Evolutionary conservation across 2,888 invertebrate species (phyloP).

Genomic region (Cheilosia scutellata): DNA sequence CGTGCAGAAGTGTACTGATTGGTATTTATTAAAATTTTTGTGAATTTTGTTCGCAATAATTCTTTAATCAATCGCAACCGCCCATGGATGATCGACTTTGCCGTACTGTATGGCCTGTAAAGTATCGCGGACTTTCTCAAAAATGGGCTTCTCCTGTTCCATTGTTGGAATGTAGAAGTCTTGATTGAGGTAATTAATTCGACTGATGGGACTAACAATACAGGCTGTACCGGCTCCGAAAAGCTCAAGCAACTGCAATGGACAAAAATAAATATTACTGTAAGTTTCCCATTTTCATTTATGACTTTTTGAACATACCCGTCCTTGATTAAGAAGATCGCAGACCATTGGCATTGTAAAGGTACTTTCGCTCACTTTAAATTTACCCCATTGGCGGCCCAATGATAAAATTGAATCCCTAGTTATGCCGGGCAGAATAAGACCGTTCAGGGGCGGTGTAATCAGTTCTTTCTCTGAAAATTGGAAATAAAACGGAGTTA

Average conservation of each 20-base stretch:
- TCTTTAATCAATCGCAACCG: constrained; percentile 86
- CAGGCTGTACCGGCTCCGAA: constrained; percentile 99
- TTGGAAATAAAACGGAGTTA: too few relatives aligned
- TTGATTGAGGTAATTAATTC: constrained; percentile 91
- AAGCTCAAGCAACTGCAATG: constrained; percentile 93
- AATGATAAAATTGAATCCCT: constrained; percentile 94
- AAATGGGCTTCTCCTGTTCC: constrained; percentile 90
- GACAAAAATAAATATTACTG: constrained; percentile 6
- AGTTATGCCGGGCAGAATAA: constrained; percentile 98
- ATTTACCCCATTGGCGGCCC: constrained; percentile 92
- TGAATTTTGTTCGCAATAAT: background rate
- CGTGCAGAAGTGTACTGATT: constrained; percentile 41
- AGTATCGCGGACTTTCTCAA: constrained; percentile 89
- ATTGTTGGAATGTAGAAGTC: constrained; percentile 90
- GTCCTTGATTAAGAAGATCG: constrained; percentile 89
- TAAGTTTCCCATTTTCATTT: constrained; percentile 43
- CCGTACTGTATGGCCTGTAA: constrained; percentile 96
- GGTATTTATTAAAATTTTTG: constrained; percentile 20
- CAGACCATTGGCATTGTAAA: constrained; percentile 94
- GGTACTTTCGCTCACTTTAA: constrained; percentile 91
- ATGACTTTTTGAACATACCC: constrained; percentile 87
- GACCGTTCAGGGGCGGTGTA: constrained; percentile 96
- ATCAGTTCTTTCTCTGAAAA: constrained; percentile 92
- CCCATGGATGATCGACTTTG: constrained; percentile 92
- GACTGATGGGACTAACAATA: constrained; percentile 95